Evolutionary conservation across 2,888 invertebrate species (phyloP).

Genomic region (Lacanobia wlatinum): DNA sequence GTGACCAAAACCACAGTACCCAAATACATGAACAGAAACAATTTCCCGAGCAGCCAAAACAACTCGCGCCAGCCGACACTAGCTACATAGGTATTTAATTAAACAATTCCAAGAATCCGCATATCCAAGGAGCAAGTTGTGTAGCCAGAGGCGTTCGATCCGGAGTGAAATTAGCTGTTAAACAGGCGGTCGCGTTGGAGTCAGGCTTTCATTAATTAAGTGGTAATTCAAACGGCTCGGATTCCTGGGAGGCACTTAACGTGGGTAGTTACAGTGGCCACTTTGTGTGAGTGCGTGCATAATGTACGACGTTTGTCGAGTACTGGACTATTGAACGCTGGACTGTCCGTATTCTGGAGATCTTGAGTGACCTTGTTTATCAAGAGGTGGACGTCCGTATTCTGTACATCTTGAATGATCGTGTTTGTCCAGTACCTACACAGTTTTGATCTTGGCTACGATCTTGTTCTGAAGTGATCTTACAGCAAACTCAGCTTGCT

Average conservation of each 20-base stretch:
- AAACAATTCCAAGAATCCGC: slow-evolving; percentile 62
- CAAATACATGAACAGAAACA: slow-evolving; percentile 17
- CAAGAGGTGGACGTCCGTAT: neutral
- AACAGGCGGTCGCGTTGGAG: slow-evolving; percentile 70
- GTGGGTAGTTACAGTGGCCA: slow-evolving; percentile 51
- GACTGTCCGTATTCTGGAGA: neutral
- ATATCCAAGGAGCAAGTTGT: slow-evolving; percentile 49
- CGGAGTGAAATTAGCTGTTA: slow-evolving; percentile 73
- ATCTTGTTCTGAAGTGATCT: slow-evolving; percentile 8
- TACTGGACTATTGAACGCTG: neutral
- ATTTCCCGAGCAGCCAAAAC: slow-evolving; percentile 28
- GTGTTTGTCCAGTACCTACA: neutral
- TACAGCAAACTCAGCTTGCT: neutral
- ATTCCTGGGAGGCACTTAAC: slow-evolving; percentile 57
- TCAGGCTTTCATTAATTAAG: slow-evolving; percentile 76
- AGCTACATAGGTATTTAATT: slow-evolving; percentile 62
- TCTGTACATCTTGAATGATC: neutral
- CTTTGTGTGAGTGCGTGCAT: slow-evolving; percentile 54
- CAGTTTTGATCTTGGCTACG: neutral
- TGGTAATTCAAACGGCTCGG: slow-evolving; percentile 66
- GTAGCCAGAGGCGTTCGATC: slow-evolving; percentile 65
- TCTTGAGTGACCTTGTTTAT: slow-evolving; percentile 2
- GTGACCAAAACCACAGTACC: slow-evolving; percentile 4
- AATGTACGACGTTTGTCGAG: slow-evolving; percentile 25
- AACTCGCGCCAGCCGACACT: slow-evolving; percentile 32